These are phyloP conservation scores for Zygaena filipendulae DNA, from an alignment of 2,888 invertebrate species.

Conservation along the genomic window DNA sequence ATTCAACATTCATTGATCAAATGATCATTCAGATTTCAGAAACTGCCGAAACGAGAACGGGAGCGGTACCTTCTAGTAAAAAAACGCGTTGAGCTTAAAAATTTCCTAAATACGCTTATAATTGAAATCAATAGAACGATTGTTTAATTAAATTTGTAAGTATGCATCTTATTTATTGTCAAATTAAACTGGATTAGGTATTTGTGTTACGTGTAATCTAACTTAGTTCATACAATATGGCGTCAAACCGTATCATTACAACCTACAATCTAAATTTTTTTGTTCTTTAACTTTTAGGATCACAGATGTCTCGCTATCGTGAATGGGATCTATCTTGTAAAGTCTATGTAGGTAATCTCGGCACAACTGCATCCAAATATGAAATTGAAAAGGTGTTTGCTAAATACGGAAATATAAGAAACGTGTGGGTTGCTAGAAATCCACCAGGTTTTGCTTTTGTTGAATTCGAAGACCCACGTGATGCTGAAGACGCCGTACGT, in stretches of 20 bases:
- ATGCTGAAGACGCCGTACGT: constrained; percentile 87
- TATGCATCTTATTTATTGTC: no score
- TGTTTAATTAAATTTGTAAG: no score
- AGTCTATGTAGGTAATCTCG: constrained; percentile 93
- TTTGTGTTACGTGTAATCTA: no score
- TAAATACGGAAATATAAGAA: constrained; percentile 88
- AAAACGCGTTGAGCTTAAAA: no score
- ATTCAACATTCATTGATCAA: no score
- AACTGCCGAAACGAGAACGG: no score
- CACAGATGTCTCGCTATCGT: constrained; percentile 77
- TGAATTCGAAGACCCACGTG: constrained; percentile 88
- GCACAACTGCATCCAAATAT: constrained; percentile 90
- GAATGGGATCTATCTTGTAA: constrained; percentile 92
- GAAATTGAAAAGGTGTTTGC: constrained; percentile 89
- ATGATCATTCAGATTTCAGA: no score
- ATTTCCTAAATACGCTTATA: no score
- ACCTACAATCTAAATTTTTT: constrained; percentile 2
- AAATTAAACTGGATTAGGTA: no score
- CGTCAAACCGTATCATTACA: constrained; percentile 12
- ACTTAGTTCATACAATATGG: no score
- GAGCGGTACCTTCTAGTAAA: no score
- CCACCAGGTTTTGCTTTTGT: constrained; percentile 94
- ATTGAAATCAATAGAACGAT: no score
- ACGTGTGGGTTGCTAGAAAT: constrained; percentile 94
- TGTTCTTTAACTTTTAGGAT: constrained; percentile 25